Base-by-base conservation (phyloP, 2,888 invertebrate genomes). In the Phymatocera aterrima region DNA sequence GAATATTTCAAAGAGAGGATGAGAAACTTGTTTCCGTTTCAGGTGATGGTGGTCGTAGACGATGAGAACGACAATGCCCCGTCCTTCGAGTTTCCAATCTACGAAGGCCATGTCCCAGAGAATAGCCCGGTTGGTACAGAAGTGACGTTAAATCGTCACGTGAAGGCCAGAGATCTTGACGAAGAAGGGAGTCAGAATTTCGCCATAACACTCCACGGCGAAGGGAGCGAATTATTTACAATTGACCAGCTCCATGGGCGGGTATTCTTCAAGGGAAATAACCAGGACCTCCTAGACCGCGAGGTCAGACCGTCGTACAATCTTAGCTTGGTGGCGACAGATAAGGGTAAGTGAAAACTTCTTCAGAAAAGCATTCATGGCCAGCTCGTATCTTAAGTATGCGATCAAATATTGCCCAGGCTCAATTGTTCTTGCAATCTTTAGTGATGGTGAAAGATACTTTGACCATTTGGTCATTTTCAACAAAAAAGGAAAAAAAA, bases 31-130 rank as follows among this genome's bases (percentile, higher is more conserved):
- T 46, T 15, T 72, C 40, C 70, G 31, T 79, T 82, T 10, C 72
- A 91, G 91, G 91, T 96, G 0, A 95, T 94, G 12, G 93, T 97
- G 40, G 92, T 94, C 77, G 96, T 97, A 0, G 95, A 96, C 80
- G 97, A 97, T 87, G 96, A 96, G 80, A 97, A 97, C 86, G 97
- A 97, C 86, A 97, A 97, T 86, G 93, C 96, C 3, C 98, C 98
- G 0, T 90, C 93, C 79, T 98, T 98, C 88, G 94, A 95, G 82
- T 91, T 93, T 12, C 87, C 93, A 0, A 89, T 92, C 0, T 98
- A 97, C 87, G 95, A 96, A 84, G 96, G 97, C 0, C 92, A 93
- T 80, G 94, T 98, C 18, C 91, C 92, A 60, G 98, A 98, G 91
- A 97, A 98, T 89, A 94, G 96, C 40, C 91, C 91, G 10, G 91